A percentile compares a stretch with the other conserved stretches of the same genome.
These are phyloP conservation scores for Clavelina lepadiformis DNA, from an alignment of 23 tunicate species.

Conservation along the genomic window DNA sequence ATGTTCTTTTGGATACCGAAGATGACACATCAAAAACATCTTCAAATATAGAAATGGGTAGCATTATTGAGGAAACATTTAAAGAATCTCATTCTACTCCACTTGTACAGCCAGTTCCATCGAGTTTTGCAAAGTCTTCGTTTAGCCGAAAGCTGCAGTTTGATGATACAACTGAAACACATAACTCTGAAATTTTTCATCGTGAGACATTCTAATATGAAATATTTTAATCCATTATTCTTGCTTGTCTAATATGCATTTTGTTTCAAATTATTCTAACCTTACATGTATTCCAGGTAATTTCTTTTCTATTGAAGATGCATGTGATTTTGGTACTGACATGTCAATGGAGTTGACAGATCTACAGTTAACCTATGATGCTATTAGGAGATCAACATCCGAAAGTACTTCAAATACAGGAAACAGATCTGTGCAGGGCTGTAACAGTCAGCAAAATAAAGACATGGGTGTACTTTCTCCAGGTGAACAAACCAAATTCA, in stretches of 20 bases:
- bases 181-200: too few relatives aligned
- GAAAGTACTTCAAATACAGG: too few relatives aligned
- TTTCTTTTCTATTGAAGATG: background rate
- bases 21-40: conserved; percentile 30
- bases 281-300: background rate
- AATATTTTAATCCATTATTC: too few relatives aligned
- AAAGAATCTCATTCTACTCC: background rate
- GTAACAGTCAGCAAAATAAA: too few relatives aligned
- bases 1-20: too few relatives aligned
- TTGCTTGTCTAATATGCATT: too few relatives aligned
- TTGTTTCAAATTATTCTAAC: background rate
- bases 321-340: background rate
- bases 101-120: too few relatives aligned
- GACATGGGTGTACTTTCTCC: too few relatives aligned
- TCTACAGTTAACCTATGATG: background rate
- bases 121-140: conserved; percentile 4
- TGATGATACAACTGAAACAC: conserved; percentile 8
- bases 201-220: too few relatives aligned
- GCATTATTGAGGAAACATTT: conserved; percentile 3
- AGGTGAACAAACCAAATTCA: too few relatives aligned
- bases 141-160: conserved; percentile 17
- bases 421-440: too few relatives aligned
- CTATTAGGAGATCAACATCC: background rate
- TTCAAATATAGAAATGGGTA: conserved; percentile 6
- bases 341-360: too few relatives aligned